These are phyloP conservation scores for Corythornis madagascariensis DNA, from an alignment of 2,113 vertebrate species.

Conservation along the genomic window DNA sequence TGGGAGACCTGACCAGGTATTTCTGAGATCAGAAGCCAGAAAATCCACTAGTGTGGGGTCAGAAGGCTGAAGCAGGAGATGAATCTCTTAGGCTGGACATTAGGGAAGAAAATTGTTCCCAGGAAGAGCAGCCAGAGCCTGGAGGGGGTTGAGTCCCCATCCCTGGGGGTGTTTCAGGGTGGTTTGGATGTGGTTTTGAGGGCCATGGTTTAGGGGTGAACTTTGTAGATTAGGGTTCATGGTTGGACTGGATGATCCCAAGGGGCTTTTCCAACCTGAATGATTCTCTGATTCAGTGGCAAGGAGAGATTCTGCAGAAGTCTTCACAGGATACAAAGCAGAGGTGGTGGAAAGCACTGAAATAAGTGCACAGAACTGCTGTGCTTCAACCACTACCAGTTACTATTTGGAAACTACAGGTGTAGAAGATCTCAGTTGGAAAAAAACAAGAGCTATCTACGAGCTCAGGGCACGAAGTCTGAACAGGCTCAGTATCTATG, in stretches of 20 bases:
- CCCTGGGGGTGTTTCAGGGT: too few species aligned
- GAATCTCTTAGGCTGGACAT: not conserved
- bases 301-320: not conserved
- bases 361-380: not conserved
- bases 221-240: too few species aligned
- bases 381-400: not conserved
- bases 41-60: not conserved
- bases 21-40: not conserved
- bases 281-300: not conserved
- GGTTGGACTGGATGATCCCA: too few species aligned
- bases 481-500: constrained; percentile 13
- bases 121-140: too few species aligned
- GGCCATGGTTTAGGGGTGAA: too few species aligned
- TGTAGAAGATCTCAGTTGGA: not conserved
- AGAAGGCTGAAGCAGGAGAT: not conserved
- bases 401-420: not conserved
- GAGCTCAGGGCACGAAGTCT: not conserved
- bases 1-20: constrained; percentile 85
- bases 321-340: not conserved
- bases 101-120: too few species aligned
- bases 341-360: not conserved
- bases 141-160: too few species aligned
- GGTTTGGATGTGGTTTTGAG: too few species aligned
- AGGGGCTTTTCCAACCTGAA: too few species aligned
- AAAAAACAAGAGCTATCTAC: not conserved